Evolutionary conservation across 2,113 vertebrate species (phyloP).

Genomic region (Acrocephalus arundinaceus): DNA sequence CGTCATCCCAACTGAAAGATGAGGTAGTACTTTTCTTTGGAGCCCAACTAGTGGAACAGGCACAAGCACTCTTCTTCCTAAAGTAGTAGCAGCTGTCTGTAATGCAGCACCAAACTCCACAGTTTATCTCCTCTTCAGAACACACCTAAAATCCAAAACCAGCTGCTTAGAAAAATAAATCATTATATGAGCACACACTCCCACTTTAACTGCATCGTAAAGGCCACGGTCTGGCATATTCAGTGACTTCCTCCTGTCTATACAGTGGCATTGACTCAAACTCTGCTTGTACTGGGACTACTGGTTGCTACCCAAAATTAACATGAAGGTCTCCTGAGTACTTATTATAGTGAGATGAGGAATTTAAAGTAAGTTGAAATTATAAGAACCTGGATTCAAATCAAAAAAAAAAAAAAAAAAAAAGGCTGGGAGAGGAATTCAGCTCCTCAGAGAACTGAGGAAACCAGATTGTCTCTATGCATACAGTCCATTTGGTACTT

Average conservation of each 20-base stretch:
- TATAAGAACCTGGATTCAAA: not conserved
- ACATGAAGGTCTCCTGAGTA: not conserved
- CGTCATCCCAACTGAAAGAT: not conserved
- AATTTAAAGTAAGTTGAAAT: not conserved
- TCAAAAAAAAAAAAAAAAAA: not conserved
- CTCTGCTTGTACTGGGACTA: not conserved
- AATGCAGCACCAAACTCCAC: not conserved
- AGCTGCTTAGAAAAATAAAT: not conserved
- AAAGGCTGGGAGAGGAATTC: not conserved
- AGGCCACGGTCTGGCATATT: not conserved
- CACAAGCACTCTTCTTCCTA: not conserved
- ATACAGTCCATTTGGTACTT: not conserved
- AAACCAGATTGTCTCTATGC: conserved; percentile 29
- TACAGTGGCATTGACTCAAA: not conserved
- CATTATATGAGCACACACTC: not conserved
- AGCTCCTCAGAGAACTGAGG: not conserved
- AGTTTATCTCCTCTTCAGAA: not conserved
- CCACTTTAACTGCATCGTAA: not conserved
- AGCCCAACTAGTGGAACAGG: not conserved
- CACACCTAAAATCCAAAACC: not conserved
- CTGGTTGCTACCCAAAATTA: not conserved
- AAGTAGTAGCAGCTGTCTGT: not conserved
- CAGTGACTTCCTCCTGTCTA: not conserved
- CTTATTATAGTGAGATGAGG: not conserved
- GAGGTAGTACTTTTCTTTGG: conserved; percentile 65